These are phyloP conservation scores for Actenoides hombroni DNA, from an alignment of 2,113 vertebrate species.

Conservation along the genomic window DNA sequence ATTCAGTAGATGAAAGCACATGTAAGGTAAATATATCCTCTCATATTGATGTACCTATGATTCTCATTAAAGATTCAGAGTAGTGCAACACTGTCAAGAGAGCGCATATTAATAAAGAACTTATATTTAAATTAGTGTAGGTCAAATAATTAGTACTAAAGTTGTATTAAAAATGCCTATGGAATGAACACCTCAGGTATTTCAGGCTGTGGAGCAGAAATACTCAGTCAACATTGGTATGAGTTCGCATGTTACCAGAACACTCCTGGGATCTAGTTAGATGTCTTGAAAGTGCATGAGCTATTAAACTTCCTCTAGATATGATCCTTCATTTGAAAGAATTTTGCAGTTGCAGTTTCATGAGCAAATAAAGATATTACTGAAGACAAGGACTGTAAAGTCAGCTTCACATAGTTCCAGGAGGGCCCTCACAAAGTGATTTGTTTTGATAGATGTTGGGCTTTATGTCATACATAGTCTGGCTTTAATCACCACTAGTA, in stretches of 20 bases:
- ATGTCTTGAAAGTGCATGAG: neutral
- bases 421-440: neutral
- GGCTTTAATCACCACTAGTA: neutral
- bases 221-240: fast-evolving
- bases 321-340: neutral
- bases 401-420: neutral
- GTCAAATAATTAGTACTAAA: neutral
- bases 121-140: neutral
- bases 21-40: neutral
- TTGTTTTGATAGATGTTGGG: neutral
- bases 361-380: neutral
- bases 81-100: neutral
- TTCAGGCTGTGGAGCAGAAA: neutral
- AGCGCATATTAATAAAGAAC: neutral
- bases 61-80: neutral
- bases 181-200: neutral
- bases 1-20: neutral
- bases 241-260: neutral
- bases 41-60: neutral
- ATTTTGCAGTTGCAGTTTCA: neutral
- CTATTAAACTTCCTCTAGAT: neutral
- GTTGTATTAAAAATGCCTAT: neutral
- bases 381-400: neutral
- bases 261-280: neutral
- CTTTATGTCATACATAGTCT: neutral